Base-by-base conservation (phyloP, 1,140 invertebrate genomes). In the Ditylenchus dipsaci region DNA sequence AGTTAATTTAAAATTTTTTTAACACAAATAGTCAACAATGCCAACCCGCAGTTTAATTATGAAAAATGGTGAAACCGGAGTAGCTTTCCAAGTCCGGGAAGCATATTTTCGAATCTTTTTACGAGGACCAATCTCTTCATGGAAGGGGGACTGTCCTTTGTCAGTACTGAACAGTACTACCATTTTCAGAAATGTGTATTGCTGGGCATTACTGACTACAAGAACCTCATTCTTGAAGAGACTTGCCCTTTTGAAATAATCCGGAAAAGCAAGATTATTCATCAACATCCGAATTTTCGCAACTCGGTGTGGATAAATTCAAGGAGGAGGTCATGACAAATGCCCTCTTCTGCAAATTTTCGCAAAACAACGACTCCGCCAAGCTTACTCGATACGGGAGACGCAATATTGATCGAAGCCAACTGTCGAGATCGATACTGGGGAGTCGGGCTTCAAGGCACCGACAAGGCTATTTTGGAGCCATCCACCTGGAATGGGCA, bases 211-310 rank as follows among this genome's bases (percentile, higher is more conserved):
- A 0, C 56, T 1, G 21, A 17, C 1, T 19, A 67, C 17, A 66
- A 23, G 1, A 67, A 67, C 11, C 15, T 43, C 3, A 57, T 63
- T 21, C 43, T 29, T 3, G 17, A 19, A 1, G 8, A 23, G 29
- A 67, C 62, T 67, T 30, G 29, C 21, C 8, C 19, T 13, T 62
- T 67, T 19, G 59, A n/a, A 45, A 45, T 45, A 45, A 45, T 13
- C 11, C n/a, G n/a, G n/a, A 45, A 45, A n/a, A 45, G 43, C 11
- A n/a, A 13, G 43, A 11, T 45, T 11, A n/a, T n/a, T 45, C n/a
- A 11, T 13, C 11, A 45, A 45, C 11, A 45, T 11, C 43, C 43
- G 43, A 62, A 13, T 27, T 26, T 49, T 1, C 3, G 0, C 29
- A 66, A 1, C 62, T 49, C 53, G 1, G 65, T 15, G n/a, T n/a